A percentile compares a stretch with the other conserved stretches of the same genome.
These are phyloP conservation scores for Paguma larvata DNA, from an alignment of 2,797 vertebrate species.

Conservation along the genomic window DNA sequence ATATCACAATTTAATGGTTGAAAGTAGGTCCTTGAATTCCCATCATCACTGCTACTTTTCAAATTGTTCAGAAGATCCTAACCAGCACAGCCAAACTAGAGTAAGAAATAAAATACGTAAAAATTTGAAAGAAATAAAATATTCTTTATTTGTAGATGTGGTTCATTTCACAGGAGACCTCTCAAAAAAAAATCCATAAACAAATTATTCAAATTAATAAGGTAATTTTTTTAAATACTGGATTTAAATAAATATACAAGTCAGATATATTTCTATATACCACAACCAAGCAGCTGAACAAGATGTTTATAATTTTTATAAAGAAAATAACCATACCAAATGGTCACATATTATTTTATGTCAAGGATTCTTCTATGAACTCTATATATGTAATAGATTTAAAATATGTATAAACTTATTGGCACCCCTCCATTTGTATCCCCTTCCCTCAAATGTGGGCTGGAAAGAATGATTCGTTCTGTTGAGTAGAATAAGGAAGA, in stretches of 20 bases:
- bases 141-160: background rate
- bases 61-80: background rate
- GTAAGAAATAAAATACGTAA: background rate
- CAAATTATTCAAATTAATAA: background rate
- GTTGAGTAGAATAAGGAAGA: background rate
- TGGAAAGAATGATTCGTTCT: background rate
- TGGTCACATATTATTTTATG: background rate
- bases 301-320: constrained; percentile 36
- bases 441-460: background rate
- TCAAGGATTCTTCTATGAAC: background rate
- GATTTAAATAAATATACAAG: background rate
- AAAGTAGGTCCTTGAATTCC: background rate
- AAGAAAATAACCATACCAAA: background rate
- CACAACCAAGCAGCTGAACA: background rate
- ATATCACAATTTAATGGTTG: background rate
- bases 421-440: background rate
- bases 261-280: background rate
- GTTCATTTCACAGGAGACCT: background rate
- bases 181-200: background rate
- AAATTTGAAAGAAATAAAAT: background rate
- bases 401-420: background rate
- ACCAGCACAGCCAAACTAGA: background rate
- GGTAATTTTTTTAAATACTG: background rate
- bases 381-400: background rate
- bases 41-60: background rate